These are phyloP conservation scores for Phania funesta DNA, from an alignment of 2,888 invertebrate species.

Conservation along the genomic window DNA sequence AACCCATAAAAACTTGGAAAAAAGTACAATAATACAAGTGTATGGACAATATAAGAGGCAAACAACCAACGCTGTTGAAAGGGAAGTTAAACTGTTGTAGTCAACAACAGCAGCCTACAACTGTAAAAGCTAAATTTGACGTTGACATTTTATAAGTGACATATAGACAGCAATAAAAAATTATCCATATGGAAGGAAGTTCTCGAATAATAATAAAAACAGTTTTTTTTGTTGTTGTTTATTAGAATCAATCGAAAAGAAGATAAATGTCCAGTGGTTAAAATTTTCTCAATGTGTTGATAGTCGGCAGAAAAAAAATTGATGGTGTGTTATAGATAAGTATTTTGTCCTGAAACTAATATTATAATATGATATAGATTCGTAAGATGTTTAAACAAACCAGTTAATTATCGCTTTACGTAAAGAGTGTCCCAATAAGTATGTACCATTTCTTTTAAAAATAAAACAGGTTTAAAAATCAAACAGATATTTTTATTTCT, in stretches of 20 bases:
- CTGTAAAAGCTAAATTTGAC: constrained; percentile 51
- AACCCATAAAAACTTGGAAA: constrained; percentile 35
- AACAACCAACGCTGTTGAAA: neutral
- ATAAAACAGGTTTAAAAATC: too few relatives aligned
- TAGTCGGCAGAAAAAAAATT: neutral
- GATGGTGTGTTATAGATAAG: neutral
- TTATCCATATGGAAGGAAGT: constrained; percentile 34
- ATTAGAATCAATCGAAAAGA: constrained; percentile 8
- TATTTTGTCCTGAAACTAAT: neutral
- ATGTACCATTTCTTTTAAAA: too few relatives aligned
- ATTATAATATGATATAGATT: too few relatives aligned
- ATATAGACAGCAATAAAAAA: constrained; percentile 59
- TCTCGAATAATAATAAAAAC: constrained; percentile 55
- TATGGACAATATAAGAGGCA: constrained; percentile 27
- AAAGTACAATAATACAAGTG: constrained; percentile 28
- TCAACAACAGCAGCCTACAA: constrained; percentile 33
- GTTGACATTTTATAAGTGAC: constrained; percentile 60
- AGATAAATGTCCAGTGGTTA: constrained; percentile 50
- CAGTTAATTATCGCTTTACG: too few relatives aligned
- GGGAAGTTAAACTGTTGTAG: neutral
- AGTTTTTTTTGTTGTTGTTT: neutral
- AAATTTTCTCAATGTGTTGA: constrained; percentile 26
- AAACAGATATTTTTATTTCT: too few relatives aligned
- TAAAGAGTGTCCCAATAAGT: too few relatives aligned
- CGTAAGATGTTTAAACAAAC: too few relatives aligned